phyloP scores from a whole-genome alignment of 2,888 invertebrate genomes.

The Ceramica pisi region DNA sequence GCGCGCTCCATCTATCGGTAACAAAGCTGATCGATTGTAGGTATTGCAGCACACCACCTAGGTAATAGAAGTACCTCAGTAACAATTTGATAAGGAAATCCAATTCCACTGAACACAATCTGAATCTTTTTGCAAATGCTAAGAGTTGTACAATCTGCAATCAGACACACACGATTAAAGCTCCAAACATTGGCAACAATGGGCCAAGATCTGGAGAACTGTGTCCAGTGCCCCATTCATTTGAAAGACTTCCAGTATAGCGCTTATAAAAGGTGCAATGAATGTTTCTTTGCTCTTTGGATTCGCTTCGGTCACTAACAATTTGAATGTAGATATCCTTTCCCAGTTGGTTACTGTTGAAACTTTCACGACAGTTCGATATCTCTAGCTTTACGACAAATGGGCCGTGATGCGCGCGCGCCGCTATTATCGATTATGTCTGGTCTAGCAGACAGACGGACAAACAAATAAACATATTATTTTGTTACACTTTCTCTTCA shows the following conservation, averaged over 20 bases:
- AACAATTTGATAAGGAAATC: constrained; percentile 49
- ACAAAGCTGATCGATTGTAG: constrained; percentile 24
- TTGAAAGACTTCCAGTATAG: too few relatives aligned
- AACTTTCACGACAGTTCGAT: constrained; percentile 55
- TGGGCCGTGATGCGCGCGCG: constrained; percentile 55
- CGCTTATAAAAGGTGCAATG: constrained; percentile 1
- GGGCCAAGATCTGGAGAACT: not conserved
- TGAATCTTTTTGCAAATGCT: constrained; percentile 44
- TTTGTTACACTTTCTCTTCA: constrained; percentile 67
- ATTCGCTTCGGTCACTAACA: constrained; percentile 3
- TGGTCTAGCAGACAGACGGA: constrained; percentile 41
- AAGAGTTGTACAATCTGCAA: constrained; percentile 34
- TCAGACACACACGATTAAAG: constrained; percentile 44
- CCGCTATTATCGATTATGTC: constrained; percentile 53
- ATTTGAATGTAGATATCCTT: constrained; percentile 28
- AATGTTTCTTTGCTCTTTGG: not conserved
- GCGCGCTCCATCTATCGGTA: constrained; percentile 1
- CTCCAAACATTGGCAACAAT: constrained; percentile 9
- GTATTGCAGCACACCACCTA: constrained; percentile 22
- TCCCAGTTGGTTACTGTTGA: constrained; percentile 4
- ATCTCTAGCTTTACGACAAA: constrained; percentile 47
- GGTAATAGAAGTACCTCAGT: not conserved
- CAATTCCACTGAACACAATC: constrained; percentile 40
- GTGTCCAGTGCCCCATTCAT: constrained; percentile 3
- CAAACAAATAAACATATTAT: constrained; percentile 57